A percentile compares a stretch with the other conserved stretches of the same genome.
Evolutionary conservation across 2,797 vertebrate genomes (phyloP).

Genomic region (Phaenicophaeus curvirostris): DNA sequence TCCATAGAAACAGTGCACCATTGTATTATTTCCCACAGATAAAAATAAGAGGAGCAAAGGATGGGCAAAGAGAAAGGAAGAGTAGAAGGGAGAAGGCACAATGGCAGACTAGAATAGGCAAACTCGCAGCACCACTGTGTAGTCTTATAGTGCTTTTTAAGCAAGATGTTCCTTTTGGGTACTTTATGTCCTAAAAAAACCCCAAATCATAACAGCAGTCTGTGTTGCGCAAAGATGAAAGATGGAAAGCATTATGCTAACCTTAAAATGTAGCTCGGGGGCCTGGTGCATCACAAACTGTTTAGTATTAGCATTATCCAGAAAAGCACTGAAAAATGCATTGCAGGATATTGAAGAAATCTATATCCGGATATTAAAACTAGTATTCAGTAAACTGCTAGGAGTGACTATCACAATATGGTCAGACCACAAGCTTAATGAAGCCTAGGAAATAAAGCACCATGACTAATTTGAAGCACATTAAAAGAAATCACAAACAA

Average conservation of each 20-base stretch:
- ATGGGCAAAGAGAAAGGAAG: not conserved
- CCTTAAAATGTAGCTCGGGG: constrained; percentile 31
- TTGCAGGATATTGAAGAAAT: constrained; percentile 75
- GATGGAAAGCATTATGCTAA: constrained; percentile 50
- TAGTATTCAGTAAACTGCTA: not conserved
- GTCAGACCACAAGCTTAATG: constrained; percentile 37
- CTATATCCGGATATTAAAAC: constrained; percentile 77
- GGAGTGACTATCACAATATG: not conserved
- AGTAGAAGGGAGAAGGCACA: not conserved
- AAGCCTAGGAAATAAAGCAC: constrained; percentile 51
- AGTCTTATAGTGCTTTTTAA: not conserved
- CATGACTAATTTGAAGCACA: constrained; percentile 41
- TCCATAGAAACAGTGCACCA: not conserved
- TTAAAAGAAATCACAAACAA: constrained; percentile 42
- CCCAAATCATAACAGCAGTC: not conserved
- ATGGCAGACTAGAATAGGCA: not conserved
- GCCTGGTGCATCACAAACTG: constrained; percentile 29
- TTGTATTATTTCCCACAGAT: not conserved
- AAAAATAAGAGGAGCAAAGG: not conserved
- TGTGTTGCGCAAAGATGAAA: not conserved
- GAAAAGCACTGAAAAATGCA: constrained; percentile 31
- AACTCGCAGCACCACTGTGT: not conserved
- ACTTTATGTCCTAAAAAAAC: constrained; percentile 21
- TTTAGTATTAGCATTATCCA: constrained; percentile 31
- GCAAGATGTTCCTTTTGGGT: not conserved